Evolutionary conservation across 23 tunicate genomes (phyloP), one percentile per base, ranked within the genome.

Genomic region (Halocynthia aurantium): DNA sequence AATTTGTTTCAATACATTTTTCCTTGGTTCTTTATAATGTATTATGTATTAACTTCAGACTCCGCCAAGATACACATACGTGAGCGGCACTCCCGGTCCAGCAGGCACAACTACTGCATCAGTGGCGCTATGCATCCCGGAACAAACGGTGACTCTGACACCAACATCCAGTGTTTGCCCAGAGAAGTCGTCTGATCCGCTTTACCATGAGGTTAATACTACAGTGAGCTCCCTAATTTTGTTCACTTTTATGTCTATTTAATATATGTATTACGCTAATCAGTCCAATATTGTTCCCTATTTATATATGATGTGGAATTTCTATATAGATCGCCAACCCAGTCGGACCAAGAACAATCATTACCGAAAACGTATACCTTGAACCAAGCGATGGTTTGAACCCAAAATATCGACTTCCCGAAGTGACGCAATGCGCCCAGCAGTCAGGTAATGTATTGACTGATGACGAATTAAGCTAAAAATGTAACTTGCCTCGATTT

Each of bases 1-100:
- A 20, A 10, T 75, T 75, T 55, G 22, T 2, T 51, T 54, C 8
- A 31, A 15, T 61, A 61, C 8, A 21, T 10, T n/a, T 58, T 11
- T 31, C 5, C 49, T 17, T 63, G 2, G 12, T 49, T 22, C 52
- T 77, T 69, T 69, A 15, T 60, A 60, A 60, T 60, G 17, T 2
- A 60, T 18, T 60, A 2, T 60, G 6, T 5, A 1, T 54, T 31
- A 31, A 31, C 44, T 4, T 12, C 78, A 86, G 92, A 83, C 88
- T 6, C 96, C 96, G 6, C 87, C 87, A 8, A 51, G 87, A 19
- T 89, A 75, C 71, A 72, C 87, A 6, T 89, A 84, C 83, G 40
- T 67, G 44, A 6, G 31, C 40, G 70, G 49, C 22, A 65, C 70
- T 10, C 70, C 70, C 1, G 70, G 49, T 6, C 60, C 13, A 54